Percentiles rank a stretch among this genome's conserved stretches.
phyloP scores from a whole-genome alignment of 2,797 vertebrate species.

The Sciaenops ocellatus region DNA sequence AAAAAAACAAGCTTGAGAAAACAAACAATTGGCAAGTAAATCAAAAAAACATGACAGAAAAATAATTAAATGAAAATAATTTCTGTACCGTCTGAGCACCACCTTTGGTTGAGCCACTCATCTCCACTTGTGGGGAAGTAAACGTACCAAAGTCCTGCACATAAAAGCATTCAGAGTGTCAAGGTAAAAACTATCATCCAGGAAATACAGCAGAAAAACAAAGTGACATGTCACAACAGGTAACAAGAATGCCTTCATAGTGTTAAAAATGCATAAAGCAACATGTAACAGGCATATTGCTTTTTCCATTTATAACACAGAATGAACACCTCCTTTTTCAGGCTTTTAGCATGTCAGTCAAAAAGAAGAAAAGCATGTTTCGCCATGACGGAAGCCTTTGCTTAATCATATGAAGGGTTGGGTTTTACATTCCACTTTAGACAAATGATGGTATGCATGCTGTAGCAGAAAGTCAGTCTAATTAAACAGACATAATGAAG shows the following conservation, averaged over 20 bases:
- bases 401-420: slow-evolving; percentile 44
- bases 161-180: slow-evolving; percentile 43
- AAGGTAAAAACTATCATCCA: slow-evolving; percentile 25
- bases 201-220: slow-evolving; percentile 35
- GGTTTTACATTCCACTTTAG: slow-evolving; percentile 36
- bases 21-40: slow-evolving; percentile 49
- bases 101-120: slow-evolving; percentile 67
- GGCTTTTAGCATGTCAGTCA: background rate
- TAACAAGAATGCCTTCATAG: background rate
- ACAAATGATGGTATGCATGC: background rate
- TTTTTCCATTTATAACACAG: no score
- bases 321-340: background rate
- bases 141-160: slow-evolving; percentile 81
- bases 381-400: slow-evolving; percentile 8
- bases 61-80: slow-evolving; percentile 23
- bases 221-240: slow-evolving; percentile 42
- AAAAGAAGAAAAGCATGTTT: slow-evolving; percentile 55
- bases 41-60: slow-evolving; percentile 24
- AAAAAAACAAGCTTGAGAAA: slow-evolving; percentile 37
- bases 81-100: slow-evolving; percentile 71
- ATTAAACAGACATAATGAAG: slow-evolving; percentile 16
- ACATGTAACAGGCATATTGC: no score
- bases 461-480: slow-evolving; percentile 1
- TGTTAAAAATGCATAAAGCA: no score
- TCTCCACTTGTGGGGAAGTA: slow-evolving; percentile 71